Base-by-base conservation (phyloP, 2,888 invertebrate species). In the Caenorhabditis zanzibari region DNA sequence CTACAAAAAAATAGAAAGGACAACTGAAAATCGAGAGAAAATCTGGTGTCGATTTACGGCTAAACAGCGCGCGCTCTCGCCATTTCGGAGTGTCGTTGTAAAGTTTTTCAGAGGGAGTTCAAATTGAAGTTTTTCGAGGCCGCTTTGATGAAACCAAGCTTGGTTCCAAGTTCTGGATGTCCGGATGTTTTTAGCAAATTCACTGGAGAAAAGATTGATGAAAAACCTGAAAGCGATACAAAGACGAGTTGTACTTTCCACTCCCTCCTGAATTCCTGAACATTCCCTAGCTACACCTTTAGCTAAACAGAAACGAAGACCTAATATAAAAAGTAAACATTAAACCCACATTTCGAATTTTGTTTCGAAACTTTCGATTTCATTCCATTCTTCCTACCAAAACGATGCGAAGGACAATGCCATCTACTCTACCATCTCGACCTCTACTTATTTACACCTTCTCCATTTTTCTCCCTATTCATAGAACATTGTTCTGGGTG, bases 401-500 rank as follows among this genome's bases (percentile, higher is more conserved):
- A 47, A 28, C 12, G 49, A 63, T 16, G 44, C 41, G 26, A 59
- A 66, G 66, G 47, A 75, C 75, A 75, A 75, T 66, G 58, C 56
- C 66, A 66, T 58, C 64, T 73, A 54, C 41, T n/a, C 74, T 19
- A 38, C 38, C 52, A 74, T 54, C 49, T 64, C 63, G 63, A 56
- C 56, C 74, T 58, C 44, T 58, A 38, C 58, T 59, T 66, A 47
- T 75, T 75, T 66, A 41, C 66, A 32, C 26, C 28, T 72, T 49
- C 58, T 54, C 44, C 14, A n/a, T 41, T 71, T 32, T 7, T 32
- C 38, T 38, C 38, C 10, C 38, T 41, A 41, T 54, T 54, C 54
- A 54, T 54, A 7, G 66, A 75, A 75, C 75, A 66, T 47, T 75
- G 66, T 75, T 59, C 72, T 59, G 59, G 24, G 44, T 19, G 12